phyloP scores from a whole-genome alignment of 2,113 vertebrate species.

The Eolophus roseicapilla region DNA sequence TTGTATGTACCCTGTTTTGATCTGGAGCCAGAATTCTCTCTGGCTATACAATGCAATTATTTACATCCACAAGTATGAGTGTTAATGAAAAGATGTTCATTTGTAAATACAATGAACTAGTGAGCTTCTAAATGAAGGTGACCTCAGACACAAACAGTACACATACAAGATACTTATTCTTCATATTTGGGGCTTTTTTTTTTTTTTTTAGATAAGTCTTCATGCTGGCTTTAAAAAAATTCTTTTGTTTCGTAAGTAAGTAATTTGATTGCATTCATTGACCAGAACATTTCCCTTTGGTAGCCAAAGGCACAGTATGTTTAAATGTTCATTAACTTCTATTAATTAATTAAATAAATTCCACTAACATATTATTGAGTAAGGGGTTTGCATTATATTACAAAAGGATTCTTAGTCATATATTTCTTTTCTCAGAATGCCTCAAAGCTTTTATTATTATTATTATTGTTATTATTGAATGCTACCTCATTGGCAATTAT shows the following conservation, averaged over 20 bases:
- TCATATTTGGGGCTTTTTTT: not conserved
- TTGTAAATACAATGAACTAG: not conserved
- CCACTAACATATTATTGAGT: not conserved
- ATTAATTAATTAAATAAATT: conserved; percentile 21
- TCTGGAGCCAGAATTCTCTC: not conserved
- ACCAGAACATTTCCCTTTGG: not conserved
- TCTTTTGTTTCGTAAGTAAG: not conserved
- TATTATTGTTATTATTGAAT: not conserved
- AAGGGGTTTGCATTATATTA: not conserved
- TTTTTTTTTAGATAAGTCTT: not conserved
- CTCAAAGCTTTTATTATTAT: not conserved
- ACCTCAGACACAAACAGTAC: not conserved
- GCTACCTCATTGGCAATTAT: conserved; percentile 10
- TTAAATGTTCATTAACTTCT: conserved; percentile 1
- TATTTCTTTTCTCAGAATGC: not conserved
- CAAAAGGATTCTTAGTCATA: not conserved
- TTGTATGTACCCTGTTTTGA: not conserved
- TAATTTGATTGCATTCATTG: not conserved
- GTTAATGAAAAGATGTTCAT: not conserved
- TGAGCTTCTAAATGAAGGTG: not conserved
- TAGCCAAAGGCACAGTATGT: not conserved
- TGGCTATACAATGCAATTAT: not conserved
- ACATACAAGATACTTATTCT: not conserved
- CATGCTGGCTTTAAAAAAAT: not conserved
- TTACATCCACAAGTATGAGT: not conserved